phyloP scores from a whole-genome alignment of 2,888 invertebrate species.

The Protodeltote pygarga region DNA sequence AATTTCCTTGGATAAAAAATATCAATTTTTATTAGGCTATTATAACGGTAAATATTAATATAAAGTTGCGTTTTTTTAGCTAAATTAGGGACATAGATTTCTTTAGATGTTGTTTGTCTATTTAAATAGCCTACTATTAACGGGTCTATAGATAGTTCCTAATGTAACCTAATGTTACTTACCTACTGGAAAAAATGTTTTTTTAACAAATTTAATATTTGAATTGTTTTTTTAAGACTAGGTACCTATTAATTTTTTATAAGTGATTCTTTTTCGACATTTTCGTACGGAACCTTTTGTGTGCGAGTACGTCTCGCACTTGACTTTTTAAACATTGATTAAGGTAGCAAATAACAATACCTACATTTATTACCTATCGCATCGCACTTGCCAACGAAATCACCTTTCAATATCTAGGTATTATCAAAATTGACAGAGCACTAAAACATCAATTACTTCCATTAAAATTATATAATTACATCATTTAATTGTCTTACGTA shows the following conservation, averaged over 20 bases:
- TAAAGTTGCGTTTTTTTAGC: slow-evolving; percentile 1
- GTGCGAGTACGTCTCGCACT: too few species aligned
- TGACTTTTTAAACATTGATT: too few species aligned
- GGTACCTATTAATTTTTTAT: too few species aligned
- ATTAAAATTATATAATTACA: slow-evolving; percentile 37
- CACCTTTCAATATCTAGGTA: slow-evolving; percentile 13
- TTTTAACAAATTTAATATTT: too few species aligned
- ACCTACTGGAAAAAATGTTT: too few species aligned
- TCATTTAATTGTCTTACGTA: slow-evolving; percentile 33
- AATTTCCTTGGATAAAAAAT: slow-evolving; percentile 12
- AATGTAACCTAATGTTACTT: too few species aligned
- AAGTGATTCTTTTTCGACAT: too few species aligned
- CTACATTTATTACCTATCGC: too few species aligned
- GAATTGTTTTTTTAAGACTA: too few species aligned
- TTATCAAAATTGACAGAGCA: slow-evolving; percentile 17
- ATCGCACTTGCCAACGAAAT: slow-evolving; percentile 9
- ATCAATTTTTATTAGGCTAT: slow-evolving; percentile 18
- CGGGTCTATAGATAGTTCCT: too few species aligned
- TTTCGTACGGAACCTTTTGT: too few species aligned
- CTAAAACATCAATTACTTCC: slow-evolving; percentile 37
- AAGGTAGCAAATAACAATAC: too few species aligned
- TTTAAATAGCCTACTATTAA: slow-evolving; percentile 16
- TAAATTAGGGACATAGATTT: slow-evolving; percentile 23
- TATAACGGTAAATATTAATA: slow-evolving; percentile 23
- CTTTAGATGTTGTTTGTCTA: slow-evolving; percentile 13